Evolutionary conservation across 1,140 invertebrate species (phyloP).

Genomic region (Macrobrachium nipponense): DNA sequence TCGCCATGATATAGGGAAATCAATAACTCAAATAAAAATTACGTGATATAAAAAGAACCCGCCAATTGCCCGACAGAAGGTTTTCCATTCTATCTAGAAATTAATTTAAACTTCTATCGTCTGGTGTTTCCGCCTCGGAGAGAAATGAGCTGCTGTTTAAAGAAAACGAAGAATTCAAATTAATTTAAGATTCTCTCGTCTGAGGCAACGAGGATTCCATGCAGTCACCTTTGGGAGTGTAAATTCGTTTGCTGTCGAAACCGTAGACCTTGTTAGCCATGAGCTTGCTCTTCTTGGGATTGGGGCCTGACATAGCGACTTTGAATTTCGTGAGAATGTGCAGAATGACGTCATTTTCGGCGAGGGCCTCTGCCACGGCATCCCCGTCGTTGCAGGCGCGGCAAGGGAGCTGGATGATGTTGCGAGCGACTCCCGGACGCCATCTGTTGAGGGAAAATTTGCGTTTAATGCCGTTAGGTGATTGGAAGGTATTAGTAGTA

Average conservation of each 20-base stretch:
- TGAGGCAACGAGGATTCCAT: too few species aligned
- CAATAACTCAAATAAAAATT: too few species aligned
- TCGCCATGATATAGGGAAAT: too few species aligned
- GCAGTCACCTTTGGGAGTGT: constrained; percentile 20
- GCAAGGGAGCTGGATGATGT: constrained; percentile 36
- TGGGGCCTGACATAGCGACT: constrained; percentile 15
- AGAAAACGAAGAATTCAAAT: too few species aligned
- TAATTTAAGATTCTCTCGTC: too few species aligned
- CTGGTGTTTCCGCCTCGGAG: background rate
- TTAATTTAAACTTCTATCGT: too few species aligned
- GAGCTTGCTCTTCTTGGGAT: constrained; percentile 24
- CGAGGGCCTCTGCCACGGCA: constrained; percentile 1
- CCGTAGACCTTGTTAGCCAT: constrained; percentile 41
- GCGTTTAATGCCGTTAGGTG: background rate
- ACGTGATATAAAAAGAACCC: too few species aligned
- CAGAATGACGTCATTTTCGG: constrained; percentile 19
- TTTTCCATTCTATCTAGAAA: background rate
- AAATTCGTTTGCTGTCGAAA: constrained; percentile 36
- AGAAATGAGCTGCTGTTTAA: too few species aligned
- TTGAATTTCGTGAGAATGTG: constrained; percentile 44
- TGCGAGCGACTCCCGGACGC: constrained; percentile 39
- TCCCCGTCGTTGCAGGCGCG: constrained; percentile 29
- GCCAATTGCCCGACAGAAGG: too few species aligned
- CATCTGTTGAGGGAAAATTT: constrained; percentile 8
- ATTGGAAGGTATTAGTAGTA: background rate